A percentile compares a stretch with the other conserved stretches of the same genome.
Evolutionary conservation across 2,888 invertebrate species (phyloP).

Genomic region (Sesamia inferens): DNA sequence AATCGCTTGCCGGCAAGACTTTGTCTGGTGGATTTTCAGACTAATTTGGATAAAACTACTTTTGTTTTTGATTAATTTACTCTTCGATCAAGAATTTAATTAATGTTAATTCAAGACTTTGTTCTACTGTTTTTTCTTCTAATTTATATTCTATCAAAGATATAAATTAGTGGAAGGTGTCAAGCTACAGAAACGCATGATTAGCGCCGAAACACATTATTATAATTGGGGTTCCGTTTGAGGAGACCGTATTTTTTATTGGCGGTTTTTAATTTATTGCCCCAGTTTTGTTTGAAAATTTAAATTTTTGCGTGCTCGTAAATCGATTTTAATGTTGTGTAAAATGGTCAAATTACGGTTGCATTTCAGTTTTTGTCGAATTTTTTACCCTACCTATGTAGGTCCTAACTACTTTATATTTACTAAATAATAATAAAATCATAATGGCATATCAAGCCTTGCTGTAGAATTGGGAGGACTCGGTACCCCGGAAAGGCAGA

Average conservation of each 20-base stretch:
- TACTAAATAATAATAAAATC: not conserved
- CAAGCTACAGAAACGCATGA: constrained; percentile 80
- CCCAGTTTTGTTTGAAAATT: constrained; percentile 61
- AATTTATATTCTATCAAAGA: not conserved
- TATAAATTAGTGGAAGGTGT: constrained; percentile 77
- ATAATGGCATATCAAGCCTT: not conserved
- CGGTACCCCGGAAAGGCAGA: too few relatives aligned
- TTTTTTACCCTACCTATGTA: too few relatives aligned
- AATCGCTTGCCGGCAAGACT: too few relatives aligned
- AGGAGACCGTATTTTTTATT: constrained; percentile 66
- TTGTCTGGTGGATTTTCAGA: too few relatives aligned
- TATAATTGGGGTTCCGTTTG: constrained; percentile 71
- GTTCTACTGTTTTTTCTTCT: not conserved
- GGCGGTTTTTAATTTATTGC: constrained; percentile 74
- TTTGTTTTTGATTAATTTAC: not conserved
- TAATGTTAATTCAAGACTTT: not conserved
- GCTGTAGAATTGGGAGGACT: too few relatives aligned
- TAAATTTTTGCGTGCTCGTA: constrained; percentile 22
- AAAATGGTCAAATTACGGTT: constrained; percentile 38
- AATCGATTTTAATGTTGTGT: constrained; percentile 52
- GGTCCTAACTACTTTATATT: not conserved
- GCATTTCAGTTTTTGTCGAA: constrained; percentile 7
- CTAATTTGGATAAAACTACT: not conserved
- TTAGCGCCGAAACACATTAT: constrained; percentile 81
- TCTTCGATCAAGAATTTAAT: not conserved